Percentiles rank a stretch among this genome's conserved stretches.
Conservation (phyloP, 2,888 invertebrate species). For the Volucella inflata region DNA sequence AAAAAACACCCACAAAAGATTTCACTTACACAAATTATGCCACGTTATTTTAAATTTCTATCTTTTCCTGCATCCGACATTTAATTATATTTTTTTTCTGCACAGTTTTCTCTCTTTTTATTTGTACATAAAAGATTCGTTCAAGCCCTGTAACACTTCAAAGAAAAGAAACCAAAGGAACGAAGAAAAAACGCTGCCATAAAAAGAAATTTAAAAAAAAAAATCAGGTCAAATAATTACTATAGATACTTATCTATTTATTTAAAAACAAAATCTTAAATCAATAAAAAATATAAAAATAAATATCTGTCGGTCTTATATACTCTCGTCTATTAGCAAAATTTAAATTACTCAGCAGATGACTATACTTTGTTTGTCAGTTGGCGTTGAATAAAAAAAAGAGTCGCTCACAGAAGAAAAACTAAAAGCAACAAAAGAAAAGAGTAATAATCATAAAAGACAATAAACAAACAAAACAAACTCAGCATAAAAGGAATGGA, state of each 20-base stretch:
- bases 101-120: background rate
- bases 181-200: constrained; percentile 32
- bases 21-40: constrained; percentile 11
- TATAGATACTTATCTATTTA: constrained; percentile 8
- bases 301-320: too few species aligned
- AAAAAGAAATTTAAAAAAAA: constrained; percentile 15
- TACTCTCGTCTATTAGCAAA: too few species aligned
- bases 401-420: constrained; percentile 27
- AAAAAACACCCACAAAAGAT: constrained; percentile 14
- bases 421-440: background rate
- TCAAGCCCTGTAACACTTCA: constrained; percentile 48
- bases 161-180: constrained; percentile 36
- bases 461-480: background rate
- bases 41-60: constrained; percentile 42
- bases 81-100: constrained; percentile 52
- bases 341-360: background rate
- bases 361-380: constrained; percentile 10
- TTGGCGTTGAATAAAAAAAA: background rate
- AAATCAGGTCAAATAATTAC: background rate
- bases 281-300: background rate
- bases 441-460: background rate
- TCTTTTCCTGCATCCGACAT: constrained; percentile 57
- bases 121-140: background rate
- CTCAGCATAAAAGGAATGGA: constrained; percentile 2
- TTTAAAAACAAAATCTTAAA: constrained; percentile 32